A percentile compares a stretch with the other conserved stretches of the same genome.
Conservation (phyloP, 2,797 vertebrate genomes). For the Peromyscus eremicus region DNA sequence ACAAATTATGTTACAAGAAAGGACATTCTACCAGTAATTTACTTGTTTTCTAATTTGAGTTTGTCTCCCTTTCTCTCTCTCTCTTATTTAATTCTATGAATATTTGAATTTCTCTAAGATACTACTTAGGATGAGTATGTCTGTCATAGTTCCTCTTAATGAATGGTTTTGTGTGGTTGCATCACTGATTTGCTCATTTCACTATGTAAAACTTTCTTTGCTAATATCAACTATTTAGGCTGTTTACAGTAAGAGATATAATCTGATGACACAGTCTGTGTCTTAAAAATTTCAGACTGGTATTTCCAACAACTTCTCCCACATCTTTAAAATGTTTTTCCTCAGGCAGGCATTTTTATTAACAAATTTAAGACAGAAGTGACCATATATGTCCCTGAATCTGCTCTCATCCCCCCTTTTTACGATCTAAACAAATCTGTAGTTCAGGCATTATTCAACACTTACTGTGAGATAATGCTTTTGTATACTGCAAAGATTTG, state of each 20-base stretch:
- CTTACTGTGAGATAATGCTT: no score
- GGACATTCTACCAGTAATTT: background rate
- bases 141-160: background rate
- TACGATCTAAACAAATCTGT: background rate
- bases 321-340: background rate
- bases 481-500: no score
- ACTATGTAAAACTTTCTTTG: background rate
- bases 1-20: background rate
- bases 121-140: background rate
- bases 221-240: background rate
- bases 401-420: background rate
- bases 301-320: background rate
- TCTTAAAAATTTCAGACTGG: background rate
- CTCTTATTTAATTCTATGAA: background rate
- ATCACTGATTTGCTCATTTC: background rate
- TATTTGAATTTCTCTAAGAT: background rate
- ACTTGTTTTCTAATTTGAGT: slow-evolving; percentile 18
- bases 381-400: background rate
- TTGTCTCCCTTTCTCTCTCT: background rate
- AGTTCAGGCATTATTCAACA: background rate
- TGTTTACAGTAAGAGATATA: background rate
- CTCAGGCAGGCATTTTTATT: background rate
- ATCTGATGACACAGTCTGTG: background rate
- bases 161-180: background rate
- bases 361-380: background rate